Percentiles rank a stretch among this genome's conserved stretches.
Evolutionary conservation across 2,888 invertebrate genomes (phyloP).

Genomic region (Coelopa pilipes): DNA sequence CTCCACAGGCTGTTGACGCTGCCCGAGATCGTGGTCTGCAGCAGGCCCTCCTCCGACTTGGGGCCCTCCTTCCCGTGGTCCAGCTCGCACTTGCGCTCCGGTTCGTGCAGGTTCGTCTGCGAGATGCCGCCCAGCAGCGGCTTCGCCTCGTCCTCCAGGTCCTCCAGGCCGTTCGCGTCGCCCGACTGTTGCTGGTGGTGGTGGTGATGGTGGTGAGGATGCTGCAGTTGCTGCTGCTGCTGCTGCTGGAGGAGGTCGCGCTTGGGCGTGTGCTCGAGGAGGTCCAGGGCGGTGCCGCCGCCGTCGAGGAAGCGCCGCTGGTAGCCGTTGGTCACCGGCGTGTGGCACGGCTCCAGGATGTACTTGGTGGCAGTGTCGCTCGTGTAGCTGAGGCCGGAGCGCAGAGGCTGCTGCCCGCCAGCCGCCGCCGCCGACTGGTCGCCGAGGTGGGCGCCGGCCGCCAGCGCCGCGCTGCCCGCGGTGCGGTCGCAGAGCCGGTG

Average conservation of each 20-base stretch:
- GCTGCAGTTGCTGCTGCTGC: constrained; percentile 14
- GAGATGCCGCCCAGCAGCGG: constrained; percentile 53
- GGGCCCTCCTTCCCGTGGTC: constrained; percentile 30
- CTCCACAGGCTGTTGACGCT: constrained; percentile 67
- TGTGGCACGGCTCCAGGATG: constrained; percentile 21
- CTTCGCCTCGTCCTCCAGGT: constrained; percentile 54
- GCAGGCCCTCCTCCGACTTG: constrained; percentile 41
- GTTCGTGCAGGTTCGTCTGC: constrained; percentile 48
- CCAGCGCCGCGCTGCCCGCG: constrained; percentile 35
- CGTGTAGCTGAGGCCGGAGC: constrained; percentile 1
- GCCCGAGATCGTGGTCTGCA: constrained; percentile 59
- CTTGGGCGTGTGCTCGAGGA: constrained; percentile 45
- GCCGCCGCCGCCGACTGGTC: background rate
- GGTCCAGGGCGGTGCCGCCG: constrained; percentile 59
- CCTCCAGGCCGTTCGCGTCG: background rate
- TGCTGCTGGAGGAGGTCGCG: background rate
- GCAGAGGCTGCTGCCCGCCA: constrained; percentile 5
- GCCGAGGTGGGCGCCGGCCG: background rate
- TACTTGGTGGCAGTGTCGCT: constrained; percentile 31
- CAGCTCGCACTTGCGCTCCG: constrained; percentile 26
- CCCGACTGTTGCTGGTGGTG: background rate
- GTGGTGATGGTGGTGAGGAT: constrained; percentile 6
- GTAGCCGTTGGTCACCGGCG: constrained; percentile 43
- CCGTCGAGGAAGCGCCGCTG: constrained; percentile 59
- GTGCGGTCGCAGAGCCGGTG: constrained; percentile 72